A percentile compares a stretch with the other conserved stretches of the same genome.
Conservation (phyloP, 1,140 invertebrate genomes). For the Ceratosolen solmsi region DNA sequence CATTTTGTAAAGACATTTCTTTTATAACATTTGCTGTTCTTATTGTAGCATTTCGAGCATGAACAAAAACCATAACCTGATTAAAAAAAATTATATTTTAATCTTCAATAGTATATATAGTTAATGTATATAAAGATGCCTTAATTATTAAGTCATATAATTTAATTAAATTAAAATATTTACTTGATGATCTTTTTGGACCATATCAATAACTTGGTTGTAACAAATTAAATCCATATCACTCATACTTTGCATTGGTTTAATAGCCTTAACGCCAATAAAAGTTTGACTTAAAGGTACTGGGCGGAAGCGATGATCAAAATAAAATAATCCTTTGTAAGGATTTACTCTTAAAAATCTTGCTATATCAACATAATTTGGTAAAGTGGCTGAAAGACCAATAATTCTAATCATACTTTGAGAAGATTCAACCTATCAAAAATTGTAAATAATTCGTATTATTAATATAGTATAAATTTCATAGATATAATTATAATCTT, state of each 20-base stretch:
- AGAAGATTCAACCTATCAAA: slow-evolving; percentile 86
- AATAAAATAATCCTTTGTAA: slow-evolving; percentile 94
- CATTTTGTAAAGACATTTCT: slow-evolving; percentile 84
- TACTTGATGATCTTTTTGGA: slow-evolving; percentile 91
- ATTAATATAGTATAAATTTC: background rate
- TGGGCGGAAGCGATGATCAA: slow-evolving; percentile 96
- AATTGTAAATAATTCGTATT: background rate
- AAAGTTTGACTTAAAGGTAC: slow-evolving; percentile 96
- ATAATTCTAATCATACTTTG: slow-evolving; percentile 98
- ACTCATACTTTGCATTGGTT: slow-evolving; percentile 83
- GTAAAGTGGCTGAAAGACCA: slow-evolving; percentile 97
- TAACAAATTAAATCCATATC: slow-evolving; percentile 96
- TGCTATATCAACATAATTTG: slow-evolving; percentile 98
- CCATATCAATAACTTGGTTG: slow-evolving; percentile 91
- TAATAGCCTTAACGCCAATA: slow-evolving; percentile 89
- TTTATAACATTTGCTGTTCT: slow-evolving; percentile 86
- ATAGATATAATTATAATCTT: background rate
- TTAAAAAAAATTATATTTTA: slow-evolving; percentile 8
- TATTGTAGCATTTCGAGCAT: slow-evolving; percentile 96
- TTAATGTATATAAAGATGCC: background rate
- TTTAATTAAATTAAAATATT: background rate
- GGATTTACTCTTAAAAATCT: slow-evolving; percentile 95
- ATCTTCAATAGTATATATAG: background rate
- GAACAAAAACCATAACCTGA: slow-evolving; percentile 98
- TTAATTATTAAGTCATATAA: background rate